Conservation (phyloP, 2,888 invertebrate genomes). For the Macaria notata region DNA sequence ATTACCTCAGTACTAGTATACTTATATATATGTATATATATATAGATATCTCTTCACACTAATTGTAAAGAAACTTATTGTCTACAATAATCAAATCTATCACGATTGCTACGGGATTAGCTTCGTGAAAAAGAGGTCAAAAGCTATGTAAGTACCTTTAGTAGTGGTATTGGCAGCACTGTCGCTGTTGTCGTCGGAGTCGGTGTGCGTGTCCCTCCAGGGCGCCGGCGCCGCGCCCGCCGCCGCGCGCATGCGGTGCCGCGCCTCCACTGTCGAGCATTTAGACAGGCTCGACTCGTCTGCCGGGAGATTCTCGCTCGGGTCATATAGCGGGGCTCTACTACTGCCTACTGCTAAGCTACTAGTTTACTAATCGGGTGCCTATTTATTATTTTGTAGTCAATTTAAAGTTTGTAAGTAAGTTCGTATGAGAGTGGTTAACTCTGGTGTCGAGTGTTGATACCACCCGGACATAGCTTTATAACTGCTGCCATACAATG, state of each 20-base stretch:
- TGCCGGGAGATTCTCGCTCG: slow-evolving; percentile 46
- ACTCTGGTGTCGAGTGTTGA: no score
- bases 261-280: slow-evolving; percentile 85
- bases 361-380: not conserved
- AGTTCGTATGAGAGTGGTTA: no score
- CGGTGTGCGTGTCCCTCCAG: slow-evolving; percentile 69
- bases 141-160: slow-evolving; percentile 54
- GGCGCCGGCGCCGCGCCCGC: slow-evolving; percentile 40
- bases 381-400: not conserved
- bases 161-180: slow-evolving; percentile 77
- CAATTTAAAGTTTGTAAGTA: no score
- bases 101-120: no score
- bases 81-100: no score
- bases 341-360: not conserved
- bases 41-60: no score
- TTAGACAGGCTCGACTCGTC: slow-evolving; percentile 85
- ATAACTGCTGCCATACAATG: no score
- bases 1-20: no score
- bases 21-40: no score
- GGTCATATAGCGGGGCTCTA: slow-evolving; percentile 25
- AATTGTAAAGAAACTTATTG: no score
- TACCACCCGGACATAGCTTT: no score
- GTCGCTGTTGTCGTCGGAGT: slow-evolving; percentile 77
- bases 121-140: no score
- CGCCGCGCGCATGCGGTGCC: slow-evolving; percentile 74